Evolutionary conservation across 92 coral and sea anemone genomes (phyloP), one percentile per base, ranked within the genome.

Genomic region (Heliopora coerulea): DNA sequence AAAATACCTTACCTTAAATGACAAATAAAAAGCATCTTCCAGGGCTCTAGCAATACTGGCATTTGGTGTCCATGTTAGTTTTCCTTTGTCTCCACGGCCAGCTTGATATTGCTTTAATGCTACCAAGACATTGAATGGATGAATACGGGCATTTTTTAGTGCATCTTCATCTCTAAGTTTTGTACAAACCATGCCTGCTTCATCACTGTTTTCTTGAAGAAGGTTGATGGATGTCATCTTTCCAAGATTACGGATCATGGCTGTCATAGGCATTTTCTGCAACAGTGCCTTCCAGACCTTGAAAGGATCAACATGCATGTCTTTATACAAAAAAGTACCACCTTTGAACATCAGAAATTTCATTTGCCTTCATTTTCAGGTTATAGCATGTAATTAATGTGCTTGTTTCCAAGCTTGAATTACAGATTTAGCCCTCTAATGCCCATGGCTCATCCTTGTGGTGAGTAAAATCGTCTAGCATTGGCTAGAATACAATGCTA

Each of bases 261-360:
- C 98, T 14, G 95, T 93, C 98, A 90, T 90, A 0, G 98, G 98
- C 98, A 93, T 93, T 26, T 90, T 90, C 23, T 85, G 85, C 42
- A 93, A 79, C 27, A 93, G 85, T 7, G 98, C 96, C 21, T 79
- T 72, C 98, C 98, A 93, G 0, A 93, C 83, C 98, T 93, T 61
- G 30, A 35, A 8, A 60, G 40, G 21, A 9, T 37, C 12, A 37
- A 37, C 12, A 37, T n/a, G n/a, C n/a, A 37, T 37, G 12, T 4
- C 5, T 37, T 37, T 37, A 37, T 4, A 12, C 61, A 56, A 20
- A 56, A 18, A 20, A n/a, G n/a, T n/a, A n/a, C n/a, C n/a, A n/a
- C n/a, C n/a, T n/a, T n/a, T n/a, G n/a, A n/a, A n/a, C n/a, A n/a
- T n/a, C n/a, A n/a, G n/a, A n/a, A n/a, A n/a, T n/a, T n/a, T n/a